Percentiles rank a stretch among this genome's conserved stretches.
Conservation (phyloP, 1,140 invertebrate genomes). For the Drosophila santomea region DNA sequence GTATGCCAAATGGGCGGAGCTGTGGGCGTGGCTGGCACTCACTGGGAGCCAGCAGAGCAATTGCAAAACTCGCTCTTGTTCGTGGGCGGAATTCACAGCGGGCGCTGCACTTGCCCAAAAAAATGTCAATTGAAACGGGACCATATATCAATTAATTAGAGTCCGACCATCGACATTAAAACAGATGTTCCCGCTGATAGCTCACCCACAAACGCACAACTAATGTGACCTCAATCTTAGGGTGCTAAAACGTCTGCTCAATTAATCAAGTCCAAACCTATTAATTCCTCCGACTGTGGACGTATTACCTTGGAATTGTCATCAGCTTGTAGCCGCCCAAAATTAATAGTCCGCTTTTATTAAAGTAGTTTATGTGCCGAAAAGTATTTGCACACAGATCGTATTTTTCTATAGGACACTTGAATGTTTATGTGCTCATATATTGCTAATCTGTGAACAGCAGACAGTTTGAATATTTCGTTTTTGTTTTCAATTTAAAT, state of each 20-base stretch:
- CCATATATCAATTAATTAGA: conserved; percentile 69
- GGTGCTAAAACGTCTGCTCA: conserved; percentile 14
- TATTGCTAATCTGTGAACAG: too few species aligned
- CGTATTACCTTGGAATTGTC: conserved; percentile 11
- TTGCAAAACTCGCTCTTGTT: conserved; percentile 42
- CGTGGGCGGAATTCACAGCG: conserved; percentile 33
- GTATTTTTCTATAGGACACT: background rate
- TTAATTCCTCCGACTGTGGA: conserved; percentile 16
- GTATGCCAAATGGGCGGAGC: too few species aligned
- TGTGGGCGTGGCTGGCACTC: conserved; percentile 11
- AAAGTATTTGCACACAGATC: background rate
- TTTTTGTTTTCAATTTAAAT: conserved; percentile 2
- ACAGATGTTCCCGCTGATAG: conserved; percentile 27
- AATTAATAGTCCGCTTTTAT: background rate
- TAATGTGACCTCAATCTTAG: background rate
- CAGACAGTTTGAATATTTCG: background rate
- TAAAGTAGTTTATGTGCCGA: background rate
- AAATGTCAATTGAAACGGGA: conserved; percentile 33
- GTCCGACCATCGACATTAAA: conserved; percentile 31
- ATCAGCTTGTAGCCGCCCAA: background rate
- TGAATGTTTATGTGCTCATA: background rate
- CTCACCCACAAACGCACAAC: conserved; percentile 4
- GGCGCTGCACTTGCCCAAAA: conserved; percentile 59
- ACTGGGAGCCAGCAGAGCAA: conserved; percentile 35
- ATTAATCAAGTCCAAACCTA: conserved; percentile 31